These are phyloP conservation scores for Ardeotis arabs DNA, from an alignment of 2,113 vertebrate species.

Conservation along the genomic window DNA sequence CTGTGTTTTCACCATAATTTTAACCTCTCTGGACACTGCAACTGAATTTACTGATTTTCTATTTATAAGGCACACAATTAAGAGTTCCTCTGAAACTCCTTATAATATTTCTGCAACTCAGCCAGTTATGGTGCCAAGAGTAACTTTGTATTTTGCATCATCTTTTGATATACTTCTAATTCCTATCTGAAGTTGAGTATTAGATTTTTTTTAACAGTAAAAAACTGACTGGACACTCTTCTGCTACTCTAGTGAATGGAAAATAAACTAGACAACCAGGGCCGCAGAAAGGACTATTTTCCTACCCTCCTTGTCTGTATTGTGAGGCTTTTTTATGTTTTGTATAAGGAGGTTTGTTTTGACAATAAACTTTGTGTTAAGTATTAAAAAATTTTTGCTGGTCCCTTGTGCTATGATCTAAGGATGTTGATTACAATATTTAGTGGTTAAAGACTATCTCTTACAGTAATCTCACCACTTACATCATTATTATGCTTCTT, in stretches of 20 bases:
- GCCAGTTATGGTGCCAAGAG: neutral
- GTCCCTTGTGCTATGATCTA: neutral
- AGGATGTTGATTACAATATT: neutral
- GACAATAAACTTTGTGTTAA: constrained; percentile 10
- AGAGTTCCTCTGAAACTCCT: neutral
- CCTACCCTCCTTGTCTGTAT: neutral
- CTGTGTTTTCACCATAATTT: neutral
- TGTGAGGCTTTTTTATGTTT: neutral
- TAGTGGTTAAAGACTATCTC: neutral
- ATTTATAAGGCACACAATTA: neutral
- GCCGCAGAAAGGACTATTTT: neutral
- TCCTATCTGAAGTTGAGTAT: neutral
- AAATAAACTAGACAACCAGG: neutral
- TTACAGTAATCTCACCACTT: neutral
- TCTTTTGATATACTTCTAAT: neutral
- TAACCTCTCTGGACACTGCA: neutral
- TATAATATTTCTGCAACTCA: neutral
- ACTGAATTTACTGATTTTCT: neutral
- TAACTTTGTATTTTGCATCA: neutral
- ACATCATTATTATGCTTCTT: neutral
- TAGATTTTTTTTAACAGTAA: neutral
- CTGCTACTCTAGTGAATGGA: neutral
- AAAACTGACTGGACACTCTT: neutral
- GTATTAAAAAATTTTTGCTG: neutral
- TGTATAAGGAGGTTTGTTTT: neutral